These are phyloP conservation scores for Psilanteris sp. DNA, from an alignment of 1,140 invertebrate genomes.

Conservation along the genomic window DNA sequence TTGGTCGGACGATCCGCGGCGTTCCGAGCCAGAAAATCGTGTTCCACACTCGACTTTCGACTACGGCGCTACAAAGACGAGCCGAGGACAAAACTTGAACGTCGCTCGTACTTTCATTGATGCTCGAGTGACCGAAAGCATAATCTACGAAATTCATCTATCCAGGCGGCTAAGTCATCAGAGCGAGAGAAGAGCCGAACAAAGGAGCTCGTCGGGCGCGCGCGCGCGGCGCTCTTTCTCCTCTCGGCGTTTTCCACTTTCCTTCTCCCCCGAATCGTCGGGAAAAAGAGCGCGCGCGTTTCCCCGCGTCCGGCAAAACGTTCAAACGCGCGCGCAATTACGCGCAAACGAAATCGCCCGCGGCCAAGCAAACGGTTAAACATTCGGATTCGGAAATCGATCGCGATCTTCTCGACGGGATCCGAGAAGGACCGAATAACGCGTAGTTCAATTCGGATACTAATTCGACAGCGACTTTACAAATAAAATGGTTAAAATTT, in stretches of 20 bases:
- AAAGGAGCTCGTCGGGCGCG: constrained; percentile 21
- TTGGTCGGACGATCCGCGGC: too few relatives aligned
- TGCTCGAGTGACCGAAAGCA: constrained; percentile 44
- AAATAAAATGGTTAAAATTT: constrained; percentile 36
- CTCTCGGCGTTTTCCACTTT: constrained; percentile 10
- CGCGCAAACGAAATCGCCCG: too few relatives aligned
- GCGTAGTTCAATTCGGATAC: too few relatives aligned
- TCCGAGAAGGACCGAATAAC: too few relatives aligned
- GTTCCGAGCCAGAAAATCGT: too few relatives aligned
- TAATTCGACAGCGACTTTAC: not conserved
- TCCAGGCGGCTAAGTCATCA: constrained; percentile 24
- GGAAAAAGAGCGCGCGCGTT: constrained; percentile 5
- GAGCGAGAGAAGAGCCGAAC: constrained; percentile 41
- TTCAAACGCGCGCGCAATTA: too few relatives aligned
- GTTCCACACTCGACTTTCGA: constrained; percentile 5
- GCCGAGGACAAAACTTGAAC: constrained; percentile 6
- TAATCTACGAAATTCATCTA: constrained; percentile 48
- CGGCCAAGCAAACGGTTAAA: too few relatives aligned
- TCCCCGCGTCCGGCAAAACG: not conserved
- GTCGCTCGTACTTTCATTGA: constrained; percentile 40
- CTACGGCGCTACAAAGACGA: not conserved
- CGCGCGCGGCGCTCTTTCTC: constrained; percentile 23
- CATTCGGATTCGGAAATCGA: too few relatives aligned
- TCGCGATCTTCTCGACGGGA: too few relatives aligned
- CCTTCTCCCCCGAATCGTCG: not conserved